Base-by-base conservation (phyloP, 2,113 vertebrate genomes). In the Ptyas mucosa region DNA sequence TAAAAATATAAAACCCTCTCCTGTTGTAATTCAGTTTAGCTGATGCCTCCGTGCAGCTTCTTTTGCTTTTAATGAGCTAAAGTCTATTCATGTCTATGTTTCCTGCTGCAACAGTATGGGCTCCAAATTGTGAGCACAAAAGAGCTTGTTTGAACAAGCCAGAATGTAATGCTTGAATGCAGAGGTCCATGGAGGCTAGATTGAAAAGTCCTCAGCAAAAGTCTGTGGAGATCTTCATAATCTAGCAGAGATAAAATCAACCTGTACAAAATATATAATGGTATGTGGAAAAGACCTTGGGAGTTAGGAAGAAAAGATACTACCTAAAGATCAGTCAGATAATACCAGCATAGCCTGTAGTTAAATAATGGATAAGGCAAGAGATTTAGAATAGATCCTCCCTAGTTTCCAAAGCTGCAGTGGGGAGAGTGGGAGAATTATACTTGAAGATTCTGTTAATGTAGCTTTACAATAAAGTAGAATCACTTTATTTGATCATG, bases 161-260 rank as follows among this genome's bases (percentile, higher is more conserved):
- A 58, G 21, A 51, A 51, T 51, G 75, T 39, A 94, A 46, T 20
- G 29, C 51, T 1, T 46, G 0, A 87, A 29, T 61, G 57, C 15
- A 64, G 15, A 92, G 94, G 49, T 92, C 88, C 15, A 26, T 14
- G n/a, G 39, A 87, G 58, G 34, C 51, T 69, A 34, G 81, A 89
- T 95, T 91, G 91, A 93, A 88, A 57, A 89, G 5, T 81, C 93
- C 91, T 46, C 52, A 51, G 93, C 88, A 53, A 51, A 93, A 93
- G 39, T 39, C 54, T 90, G 75, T 0, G 46, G 55, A 87, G 57
- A 11, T 93, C 95, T 26, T 5, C 93, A 94, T 94, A 29, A 1
- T 0, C 85, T 57, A 51, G 8, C 91, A 51, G 91, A 95, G 88
- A 43, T 93, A 61, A 64, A 93, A 95, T 92, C 91, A 85, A 86